Conservation (phyloP, 2,113 vertebrate genomes). For the Lophotis ruficrista region DNA sequence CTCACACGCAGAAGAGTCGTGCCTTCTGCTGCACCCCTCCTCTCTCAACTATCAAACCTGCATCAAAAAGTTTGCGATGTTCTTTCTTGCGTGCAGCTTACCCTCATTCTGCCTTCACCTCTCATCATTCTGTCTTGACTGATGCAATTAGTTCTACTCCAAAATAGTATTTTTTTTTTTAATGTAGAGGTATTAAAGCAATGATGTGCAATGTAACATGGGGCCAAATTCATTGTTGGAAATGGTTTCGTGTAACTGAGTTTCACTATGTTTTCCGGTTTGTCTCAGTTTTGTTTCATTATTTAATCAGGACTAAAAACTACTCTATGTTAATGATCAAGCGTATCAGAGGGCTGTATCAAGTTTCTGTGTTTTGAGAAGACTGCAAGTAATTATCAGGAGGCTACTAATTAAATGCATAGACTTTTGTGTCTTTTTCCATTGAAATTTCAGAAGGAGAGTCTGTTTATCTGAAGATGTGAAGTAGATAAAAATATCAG, state of each 20-base stretch:
- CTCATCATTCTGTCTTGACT: not conserved
- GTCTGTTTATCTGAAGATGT: conserved; percentile 19
- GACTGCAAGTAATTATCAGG: conserved; percentile 21
- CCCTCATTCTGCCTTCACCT: not conserved
- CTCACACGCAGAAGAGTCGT: not conserved
- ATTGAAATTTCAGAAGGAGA: conserved; percentile 31
- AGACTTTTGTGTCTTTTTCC: not conserved
- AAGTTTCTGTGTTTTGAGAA: conserved; percentile 48
- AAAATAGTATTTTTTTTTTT: not conserved
- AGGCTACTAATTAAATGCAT: not conserved
- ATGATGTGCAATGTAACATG: not conserved
- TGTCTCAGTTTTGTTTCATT: not conserved
- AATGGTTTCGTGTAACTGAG: not conserved
- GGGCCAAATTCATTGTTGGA: not conserved
- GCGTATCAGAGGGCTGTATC: not conserved
- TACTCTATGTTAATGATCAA: conserved; percentile 2
- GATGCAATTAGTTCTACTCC: not conserved
- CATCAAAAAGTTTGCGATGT: not conserved
- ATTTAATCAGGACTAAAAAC: not conserved
- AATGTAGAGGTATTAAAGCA: not conserved
- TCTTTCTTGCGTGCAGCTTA: not conserved
- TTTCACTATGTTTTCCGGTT: not conserved
- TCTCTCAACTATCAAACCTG: not conserved
- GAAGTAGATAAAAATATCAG: conserved; percentile 1
- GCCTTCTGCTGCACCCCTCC: not conserved